These are phyloP conservation scores for Holotrichia oblita DNA, from an alignment of 1,140 invertebrate species.

Conservation along the genomic window DNA sequence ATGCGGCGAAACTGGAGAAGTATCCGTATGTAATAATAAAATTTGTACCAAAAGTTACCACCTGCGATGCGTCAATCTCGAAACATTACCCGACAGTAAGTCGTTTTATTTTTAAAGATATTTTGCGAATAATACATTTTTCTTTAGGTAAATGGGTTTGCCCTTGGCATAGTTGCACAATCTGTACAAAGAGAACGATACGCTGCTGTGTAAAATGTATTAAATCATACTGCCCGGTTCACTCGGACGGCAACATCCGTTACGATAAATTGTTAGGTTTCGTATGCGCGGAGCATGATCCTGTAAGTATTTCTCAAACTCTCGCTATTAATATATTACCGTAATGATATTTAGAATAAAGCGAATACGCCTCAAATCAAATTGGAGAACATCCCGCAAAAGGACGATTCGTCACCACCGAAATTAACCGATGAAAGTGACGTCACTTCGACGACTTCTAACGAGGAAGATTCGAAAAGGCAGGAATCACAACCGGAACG, in stretches of 20 bases:
- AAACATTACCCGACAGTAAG: slow-evolving; percentile 52
- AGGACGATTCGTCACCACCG: not conserved
- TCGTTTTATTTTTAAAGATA: slow-evolving; percentile 5
- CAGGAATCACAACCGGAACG: not conserved
- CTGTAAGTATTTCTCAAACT: slow-evolving; percentile 47
- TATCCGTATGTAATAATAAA: slow-evolving; percentile 54
- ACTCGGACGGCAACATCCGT: slow-evolving; percentile 55
- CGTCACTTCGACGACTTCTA: slow-evolving; percentile 39
- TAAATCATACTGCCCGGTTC: slow-evolving; percentile 57
- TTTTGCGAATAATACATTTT: slow-evolving; percentile 13
- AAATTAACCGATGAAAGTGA: slow-evolving; percentile 41
- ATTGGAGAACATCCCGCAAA: not conserved
- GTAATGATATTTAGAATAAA: not conserved
- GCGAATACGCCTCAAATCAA: not conserved
- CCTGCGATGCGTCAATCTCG: slow-evolving; percentile 54
- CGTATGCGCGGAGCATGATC: slow-evolving; percentile 54
- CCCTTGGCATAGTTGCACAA: slow-evolving; percentile 56
- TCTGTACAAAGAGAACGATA: slow-evolving; percentile 55
- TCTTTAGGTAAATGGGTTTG: slow-evolving; percentile 53
- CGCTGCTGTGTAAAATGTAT: slow-evolving; percentile 56
- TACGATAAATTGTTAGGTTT: slow-evolving; percentile 55
- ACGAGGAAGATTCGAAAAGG: slow-evolving; percentile 17
- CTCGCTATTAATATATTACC: not conserved
- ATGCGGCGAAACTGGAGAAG: slow-evolving; percentile 50
- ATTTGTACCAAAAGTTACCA: slow-evolving; percentile 57